A percentile compares a stretch with the other conserved stretches of the same genome.
These are phyloP conservation scores for Anagyrus pseudococci DNA, from an alignment of 2,888 invertebrate genomes.

Conservation along the genomic window DNA sequence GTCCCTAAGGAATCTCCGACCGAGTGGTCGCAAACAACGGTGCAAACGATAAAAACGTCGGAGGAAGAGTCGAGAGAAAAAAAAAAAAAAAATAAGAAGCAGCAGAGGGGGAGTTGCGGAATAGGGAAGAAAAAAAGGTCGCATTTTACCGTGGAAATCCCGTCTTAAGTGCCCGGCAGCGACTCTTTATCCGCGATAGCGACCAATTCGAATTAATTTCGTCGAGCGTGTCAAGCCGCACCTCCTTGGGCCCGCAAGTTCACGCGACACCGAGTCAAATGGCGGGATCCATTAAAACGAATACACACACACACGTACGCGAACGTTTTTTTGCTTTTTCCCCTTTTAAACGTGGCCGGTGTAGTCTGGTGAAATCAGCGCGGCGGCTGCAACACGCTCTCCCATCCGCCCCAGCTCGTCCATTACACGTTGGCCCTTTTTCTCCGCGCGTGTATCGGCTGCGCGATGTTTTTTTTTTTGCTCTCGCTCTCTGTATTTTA, in stretches of 20 bases:
- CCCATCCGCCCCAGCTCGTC: too few relatives aligned
- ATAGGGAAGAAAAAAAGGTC: background rate
- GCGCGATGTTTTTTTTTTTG: slow-evolving; percentile 22
- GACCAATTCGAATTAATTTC: slow-evolving; percentile 55
- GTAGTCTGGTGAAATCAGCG: too few relatives aligned
- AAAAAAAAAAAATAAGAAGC: background rate
- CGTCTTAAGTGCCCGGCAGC: slow-evolving; percentile 25
- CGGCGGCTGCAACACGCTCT: too few relatives aligned
- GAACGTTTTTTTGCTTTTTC: too few relatives aligned
- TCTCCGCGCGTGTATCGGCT: slow-evolving; percentile 15
- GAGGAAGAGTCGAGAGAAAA: background rate
- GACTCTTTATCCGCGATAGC: slow-evolving; percentile 41
- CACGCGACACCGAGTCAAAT: too few relatives aligned
- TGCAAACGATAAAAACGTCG: slow-evolving; percentile 1
- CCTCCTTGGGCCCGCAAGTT: slow-evolving; percentile 33
- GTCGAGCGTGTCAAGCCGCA: slow-evolving; percentile 42
- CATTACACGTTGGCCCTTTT: slow-evolving; percentile 32
- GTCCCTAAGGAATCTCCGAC: slow-evolving; percentile 6
- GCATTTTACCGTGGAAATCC: slow-evolving; percentile 33
- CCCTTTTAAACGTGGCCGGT: too few relatives aligned
- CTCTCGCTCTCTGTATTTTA: slow-evolving; percentile 19
- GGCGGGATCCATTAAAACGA: too few relatives aligned
- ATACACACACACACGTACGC: slow-evolving; percentile 21
- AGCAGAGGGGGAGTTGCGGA: too few relatives aligned
- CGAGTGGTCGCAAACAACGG: slow-evolving; percentile 11